These are phyloP conservation scores for Sebastes fasciatus DNA, from an alignment of 2,113 vertebrate species.

Conservation along the genomic window DNA sequence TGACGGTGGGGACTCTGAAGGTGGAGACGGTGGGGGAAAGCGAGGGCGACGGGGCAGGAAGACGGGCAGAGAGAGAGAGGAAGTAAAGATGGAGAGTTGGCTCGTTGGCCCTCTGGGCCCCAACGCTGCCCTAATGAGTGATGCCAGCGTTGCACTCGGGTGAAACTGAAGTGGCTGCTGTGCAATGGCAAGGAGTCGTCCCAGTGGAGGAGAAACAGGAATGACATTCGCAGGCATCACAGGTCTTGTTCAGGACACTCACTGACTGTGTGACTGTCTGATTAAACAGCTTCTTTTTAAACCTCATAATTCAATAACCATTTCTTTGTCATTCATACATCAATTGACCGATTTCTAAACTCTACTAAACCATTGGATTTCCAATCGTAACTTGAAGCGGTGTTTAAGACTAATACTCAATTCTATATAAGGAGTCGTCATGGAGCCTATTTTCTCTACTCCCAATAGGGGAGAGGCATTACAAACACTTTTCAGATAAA, in stretches of 20 bases:
- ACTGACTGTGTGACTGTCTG: neutral
- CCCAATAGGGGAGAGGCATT: too few species aligned
- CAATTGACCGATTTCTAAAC: neutral
- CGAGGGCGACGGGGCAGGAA: constrained; percentile 25
- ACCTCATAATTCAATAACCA: neutral
- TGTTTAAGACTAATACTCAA: neutral
- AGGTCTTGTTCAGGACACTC: constrained; percentile 12
- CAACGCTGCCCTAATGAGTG: constrained; percentile 41
- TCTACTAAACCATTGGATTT: neutral
- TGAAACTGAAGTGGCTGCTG: constrained; percentile 66
- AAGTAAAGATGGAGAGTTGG: constrained; percentile 13
- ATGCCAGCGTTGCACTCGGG: constrained; percentile 65
- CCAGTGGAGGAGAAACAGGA: constrained; percentile 37
- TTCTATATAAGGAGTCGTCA: too few species aligned
- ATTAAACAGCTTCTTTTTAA: neutral
- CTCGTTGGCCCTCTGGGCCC: constrained; percentile 28
- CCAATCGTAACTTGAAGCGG: neutral
- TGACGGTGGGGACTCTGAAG: constrained; percentile 29
- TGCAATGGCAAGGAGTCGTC: constrained; percentile 50
- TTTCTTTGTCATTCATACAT: neutral
- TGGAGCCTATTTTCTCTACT: too few species aligned
- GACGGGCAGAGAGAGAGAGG: neutral
- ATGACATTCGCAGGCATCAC: constrained; percentile 19
- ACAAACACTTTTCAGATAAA: too few species aligned
- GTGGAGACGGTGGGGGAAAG: constrained; percentile 21